Evolutionary conservation across 1,140 invertebrate species (phyloP).

Genomic region (Zaprionus ghesquierei): DNA sequence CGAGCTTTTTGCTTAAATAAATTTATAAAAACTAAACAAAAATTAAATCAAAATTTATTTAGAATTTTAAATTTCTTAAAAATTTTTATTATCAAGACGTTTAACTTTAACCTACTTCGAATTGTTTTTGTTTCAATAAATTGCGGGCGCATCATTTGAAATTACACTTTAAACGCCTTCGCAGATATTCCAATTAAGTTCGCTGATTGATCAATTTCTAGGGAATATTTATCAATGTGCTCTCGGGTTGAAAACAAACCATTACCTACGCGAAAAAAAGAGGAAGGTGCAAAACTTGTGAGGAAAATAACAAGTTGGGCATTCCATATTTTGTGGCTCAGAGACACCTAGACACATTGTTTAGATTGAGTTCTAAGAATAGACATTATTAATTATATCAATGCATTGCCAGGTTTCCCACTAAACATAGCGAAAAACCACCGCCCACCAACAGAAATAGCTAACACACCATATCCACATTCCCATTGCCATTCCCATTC

Average conservation of each 20-base stretch:
- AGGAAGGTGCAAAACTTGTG: neutral
- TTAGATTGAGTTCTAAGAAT: conserved; percentile 39
- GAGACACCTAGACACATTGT: conserved; percentile 15
- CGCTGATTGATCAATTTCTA: conserved; percentile 54
- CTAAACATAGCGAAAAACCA: conserved; percentile 35
- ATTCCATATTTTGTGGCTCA: neutral
- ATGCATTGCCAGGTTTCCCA: conserved; percentile 35
- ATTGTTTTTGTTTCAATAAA: neutral
- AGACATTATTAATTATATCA: conserved; percentile 47
- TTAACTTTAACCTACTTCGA: neutral
- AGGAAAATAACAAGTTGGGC: neutral
- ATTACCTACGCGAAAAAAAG: conserved; percentile 31
- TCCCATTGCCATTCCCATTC: neutral
- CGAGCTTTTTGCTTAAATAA: no score
- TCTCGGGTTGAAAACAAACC: conserved; percentile 53
- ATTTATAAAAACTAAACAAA: no score
- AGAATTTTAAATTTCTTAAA: no score
- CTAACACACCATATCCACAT: neutral
- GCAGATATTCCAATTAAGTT: neutral
- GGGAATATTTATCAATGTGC: conserved; percentile 56
- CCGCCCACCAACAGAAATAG: conserved; percentile 8
- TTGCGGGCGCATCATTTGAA: neutral
- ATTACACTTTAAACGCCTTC: conserved; percentile 2
- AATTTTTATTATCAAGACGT: no score
- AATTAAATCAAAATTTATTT: no score